Base-by-base conservation (phyloP, 2,113 vertebrate genomes). In the Phodopus roborovskii region DNA sequence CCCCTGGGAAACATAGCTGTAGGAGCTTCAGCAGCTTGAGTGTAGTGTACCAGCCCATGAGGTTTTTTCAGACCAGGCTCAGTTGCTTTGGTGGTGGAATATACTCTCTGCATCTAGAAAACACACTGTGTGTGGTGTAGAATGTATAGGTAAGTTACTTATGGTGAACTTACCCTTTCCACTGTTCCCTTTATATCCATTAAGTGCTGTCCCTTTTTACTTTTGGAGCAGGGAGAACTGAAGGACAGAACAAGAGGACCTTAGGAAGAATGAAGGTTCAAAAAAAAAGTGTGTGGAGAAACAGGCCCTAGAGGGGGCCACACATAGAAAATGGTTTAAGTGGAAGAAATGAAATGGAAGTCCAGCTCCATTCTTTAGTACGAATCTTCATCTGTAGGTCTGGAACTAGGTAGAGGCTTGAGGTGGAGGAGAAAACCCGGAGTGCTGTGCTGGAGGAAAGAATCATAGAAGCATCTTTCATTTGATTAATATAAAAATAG, bases 251-350 rank as follows among this genome's bases (percentile, higher is more conserved):
- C 58, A 79, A 45, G 56, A 30, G 30, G 45, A 48, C 87, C 79
- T 96, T 70, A 73, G 79, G 39, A 93, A 73, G 79, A 36, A 93
- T 88, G 90, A 83, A 94, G 95, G 74, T 73, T 36, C 1, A 68
- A n/a, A 86, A 64, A 45, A 74, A 92, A 93, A 84, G 36, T 39
- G 58, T 70, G 71, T 92, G 90, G 86, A 50, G 62, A 88, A 91
- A 64, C 82, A 91, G 95, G 13, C 20, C 88, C 45, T 78, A 33
- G 60, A 91, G 78, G 33, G 60, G 56, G 45, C 3, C 45, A 81
- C 26, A 79, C 1, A 24, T 9, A 50, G 48, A 60, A 82, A 74
- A 84, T 90, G 30, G 60, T 88, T 96, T 90, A 79, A 92, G 64
- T 66, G n/a, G 30, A 90, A 64, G 58, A 96, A 79, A 64, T 71